Evolutionary conservation across 2,797 vertebrate species (phyloP).

Genomic region (Melopsittacus undulatus): DNA sequence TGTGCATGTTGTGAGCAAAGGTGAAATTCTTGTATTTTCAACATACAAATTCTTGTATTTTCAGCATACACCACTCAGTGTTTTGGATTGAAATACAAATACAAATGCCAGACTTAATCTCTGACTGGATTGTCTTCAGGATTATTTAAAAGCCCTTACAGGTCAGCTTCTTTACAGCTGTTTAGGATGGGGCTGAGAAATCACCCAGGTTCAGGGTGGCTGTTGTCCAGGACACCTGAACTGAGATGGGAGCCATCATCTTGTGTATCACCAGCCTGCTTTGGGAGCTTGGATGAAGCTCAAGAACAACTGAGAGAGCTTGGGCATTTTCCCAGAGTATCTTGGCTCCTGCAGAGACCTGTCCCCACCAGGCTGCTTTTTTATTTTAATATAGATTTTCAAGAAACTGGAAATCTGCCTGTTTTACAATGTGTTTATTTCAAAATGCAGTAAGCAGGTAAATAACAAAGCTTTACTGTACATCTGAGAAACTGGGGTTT

Average conservation of each 20-base stretch:
- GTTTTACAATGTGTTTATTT: background rate
- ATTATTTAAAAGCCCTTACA: background rate
- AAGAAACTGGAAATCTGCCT: constrained; percentile 5
- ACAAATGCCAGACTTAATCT: background rate
- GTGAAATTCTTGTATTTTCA: background rate
- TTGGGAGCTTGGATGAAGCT: constrained; percentile 15
- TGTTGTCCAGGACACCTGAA: background rate
- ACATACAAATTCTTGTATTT: background rate
- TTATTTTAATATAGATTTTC: constrained; percentile 37
- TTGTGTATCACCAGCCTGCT: background rate
- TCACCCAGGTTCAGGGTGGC: background rate
- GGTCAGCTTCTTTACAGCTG: background rate
- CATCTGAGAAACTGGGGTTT: background rate
- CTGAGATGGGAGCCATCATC: background rate
- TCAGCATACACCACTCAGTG: background rate
- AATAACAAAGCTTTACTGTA: background rate
- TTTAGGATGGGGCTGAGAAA: background rate
- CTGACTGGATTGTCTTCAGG: background rate
- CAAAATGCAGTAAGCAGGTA: constrained; percentile 1
- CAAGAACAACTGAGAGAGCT: background rate
- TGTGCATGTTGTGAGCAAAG: background rate
- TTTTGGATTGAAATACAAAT: background rate
- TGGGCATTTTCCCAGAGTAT: constrained; percentile 47
- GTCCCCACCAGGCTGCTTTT: constrained; percentile 21
- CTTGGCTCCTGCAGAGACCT: constrained; percentile 27